Evolutionary conservation across 1,140 invertebrate species (phyloP).

Genomic region (Brachionus koreanus): DNA sequence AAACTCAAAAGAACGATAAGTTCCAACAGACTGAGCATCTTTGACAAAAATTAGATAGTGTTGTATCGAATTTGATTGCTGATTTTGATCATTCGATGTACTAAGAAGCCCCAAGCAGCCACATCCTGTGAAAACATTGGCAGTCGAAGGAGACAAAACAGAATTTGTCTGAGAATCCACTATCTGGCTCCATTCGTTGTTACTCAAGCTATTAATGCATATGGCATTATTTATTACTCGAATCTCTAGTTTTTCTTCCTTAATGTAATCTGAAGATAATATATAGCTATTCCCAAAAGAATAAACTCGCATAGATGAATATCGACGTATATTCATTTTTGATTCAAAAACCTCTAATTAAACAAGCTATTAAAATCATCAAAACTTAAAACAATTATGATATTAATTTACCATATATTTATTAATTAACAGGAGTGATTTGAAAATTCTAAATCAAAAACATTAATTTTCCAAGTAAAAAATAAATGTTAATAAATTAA

Average conservation of each 20-base stretch:
- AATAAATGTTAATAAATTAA: background rate
- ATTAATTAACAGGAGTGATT: too few species aligned
- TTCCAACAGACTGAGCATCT: constrained; percentile 24
- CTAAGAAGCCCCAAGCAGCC: constrained; percentile 28
- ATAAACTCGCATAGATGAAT: background rate
- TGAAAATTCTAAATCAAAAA: background rate
- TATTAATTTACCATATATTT: too few species aligned
- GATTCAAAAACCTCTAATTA: background rate
- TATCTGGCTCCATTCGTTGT: constrained; percentile 11
- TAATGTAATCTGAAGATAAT: background rate
- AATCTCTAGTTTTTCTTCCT: constrained; percentile 25
- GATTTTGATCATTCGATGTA: background rate
- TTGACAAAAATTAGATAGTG: constrained; percentile 38
- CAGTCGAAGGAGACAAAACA: background rate
- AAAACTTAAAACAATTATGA: too few species aligned
- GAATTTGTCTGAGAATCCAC: background rate
- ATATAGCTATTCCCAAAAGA: constrained; percentile 18
- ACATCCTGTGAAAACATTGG: constrained; percentile 1
- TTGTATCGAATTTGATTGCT: background rate
- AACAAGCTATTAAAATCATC: too few species aligned
- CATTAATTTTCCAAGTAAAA: background rate
- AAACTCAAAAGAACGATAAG: constrained; percentile 4
- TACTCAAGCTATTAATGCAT: constrained; percentile 16
- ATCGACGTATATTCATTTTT: constrained; percentile 19
- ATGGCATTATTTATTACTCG: background rate